Base-by-base conservation (phyloP, 2,888 invertebrate species). In the Dusona sp. region DNA sequence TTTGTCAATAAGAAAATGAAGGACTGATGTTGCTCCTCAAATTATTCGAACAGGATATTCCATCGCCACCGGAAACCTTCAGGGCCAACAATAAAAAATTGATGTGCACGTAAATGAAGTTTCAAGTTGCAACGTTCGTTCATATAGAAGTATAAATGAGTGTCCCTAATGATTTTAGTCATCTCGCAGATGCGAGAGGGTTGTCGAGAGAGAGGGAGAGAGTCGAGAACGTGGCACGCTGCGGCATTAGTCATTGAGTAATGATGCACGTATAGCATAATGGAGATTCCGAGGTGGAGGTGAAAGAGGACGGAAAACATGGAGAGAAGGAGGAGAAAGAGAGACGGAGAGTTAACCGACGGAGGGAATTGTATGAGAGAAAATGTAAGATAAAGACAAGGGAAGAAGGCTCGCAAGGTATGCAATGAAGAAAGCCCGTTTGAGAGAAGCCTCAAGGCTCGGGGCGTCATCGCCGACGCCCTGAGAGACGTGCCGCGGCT, bases 141-240 rank as follows among this genome's bases (percentile, higher is more conserved):
- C 22, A 25, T 72, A 33, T 38, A 64, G 86, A 80, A 72, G 77
- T 91, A 91, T 91, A 91, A 90, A 90, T 90, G 90, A 90, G 89
- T 89, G 90, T 90, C 90, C 89, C 90, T 90, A 92, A 92, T 89
- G 92, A 91, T 92, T 92, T 91, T 91, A 91, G 86, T 86, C 80
- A 57, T 86, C 77, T 90, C 88, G 87, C 88, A 38, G 42, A 65
- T 57, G 38, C 54, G 51, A 36, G 36, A 22, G n/a, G 36, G 64
- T 9, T 45, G 57, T 13, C 4, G 29, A 29, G 29, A 61, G 61
- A 61, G 61, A 61, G 61, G 29, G 25, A 61, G 25, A 13, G 61
- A 29, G 29, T 78, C 29, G 57, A 25, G 51, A 38, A 45, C 54
- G 48, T 33, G 48, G 67, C 64, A 73, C 29, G 79, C 79, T 42